Percentiles rank a stretch among this genome's conserved stretches.
Evolutionary conservation across 2,888 invertebrate species (phyloP).

Genomic region (Folsomia manolachei): DNA sequence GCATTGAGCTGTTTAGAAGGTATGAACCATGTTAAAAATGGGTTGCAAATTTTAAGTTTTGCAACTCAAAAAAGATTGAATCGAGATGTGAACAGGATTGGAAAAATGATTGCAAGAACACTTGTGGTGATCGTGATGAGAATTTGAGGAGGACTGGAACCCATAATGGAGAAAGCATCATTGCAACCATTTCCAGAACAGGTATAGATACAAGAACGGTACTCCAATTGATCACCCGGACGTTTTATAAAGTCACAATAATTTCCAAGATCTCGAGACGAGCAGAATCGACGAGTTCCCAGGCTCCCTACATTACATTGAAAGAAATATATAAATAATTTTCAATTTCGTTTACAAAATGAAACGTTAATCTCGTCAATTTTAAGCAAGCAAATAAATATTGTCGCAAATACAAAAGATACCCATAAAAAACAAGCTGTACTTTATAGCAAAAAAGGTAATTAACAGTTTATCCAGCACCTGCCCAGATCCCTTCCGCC

Average conservation of each 20-base stretch:
- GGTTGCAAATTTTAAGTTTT: too few relatives aligned
- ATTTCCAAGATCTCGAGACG: slow-evolving; percentile 79
- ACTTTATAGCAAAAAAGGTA: neutral
- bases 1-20: too few relatives aligned
- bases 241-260: slow-evolving; percentile 84
- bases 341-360: slow-evolving; percentile 13
- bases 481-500: slow-evolving; percentile 72
- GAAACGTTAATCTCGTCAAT: too few relatives aligned
- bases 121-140: slow-evolving; percentile 33
- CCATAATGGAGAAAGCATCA: slow-evolving; percentile 49
- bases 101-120: slow-evolving; percentile 33
- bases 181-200: slow-evolving; percentile 83
- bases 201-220: slow-evolving; percentile 83
- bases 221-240: slow-evolving; percentile 77
- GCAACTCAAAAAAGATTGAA: too few relatives aligned
- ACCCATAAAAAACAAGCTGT: slow-evolving; percentile 2
- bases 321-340: slow-evolving; percentile 4
- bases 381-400: slow-evolving; percentile 1
- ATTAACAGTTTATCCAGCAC: slow-evolving; percentile 44
- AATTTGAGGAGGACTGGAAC: slow-evolving; percentile 51
- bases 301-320: slow-evolving; percentile 72
- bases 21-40: too few relatives aligned
- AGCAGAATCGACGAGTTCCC: slow-evolving; percentile 83
- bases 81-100: neutral
- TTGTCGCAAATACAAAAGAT: neutral